Conservation (phyloP, 2,113 vertebrate genomes). For the Rutilus rutilus region DNA sequence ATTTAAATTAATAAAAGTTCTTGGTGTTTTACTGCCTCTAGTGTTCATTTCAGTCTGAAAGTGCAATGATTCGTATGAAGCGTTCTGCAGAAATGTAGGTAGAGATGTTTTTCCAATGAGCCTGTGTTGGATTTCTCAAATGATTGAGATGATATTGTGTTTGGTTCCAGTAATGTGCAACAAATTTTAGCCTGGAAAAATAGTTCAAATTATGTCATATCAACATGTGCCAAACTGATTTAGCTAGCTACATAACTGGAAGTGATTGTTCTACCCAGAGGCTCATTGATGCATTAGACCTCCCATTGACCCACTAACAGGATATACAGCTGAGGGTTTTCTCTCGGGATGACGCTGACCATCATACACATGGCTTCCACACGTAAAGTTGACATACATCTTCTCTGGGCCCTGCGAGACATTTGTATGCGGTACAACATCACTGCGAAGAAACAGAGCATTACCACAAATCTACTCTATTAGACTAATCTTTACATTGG, state of each 20-base stretch:
- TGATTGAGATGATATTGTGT: not conserved
- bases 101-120: not conserved
- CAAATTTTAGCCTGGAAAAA: constrained; percentile 11
- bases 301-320: constrained; percentile 13
- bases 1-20: not conserved
- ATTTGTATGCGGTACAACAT: constrained; percentile 3
- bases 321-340: not conserved
- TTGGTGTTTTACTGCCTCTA: not conserved
- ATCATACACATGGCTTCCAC: not conserved
- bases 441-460: not conserved
- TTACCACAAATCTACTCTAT: not conserved
- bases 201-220: constrained; percentile 10
- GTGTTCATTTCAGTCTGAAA: not conserved
- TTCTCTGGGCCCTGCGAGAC: not conserved
- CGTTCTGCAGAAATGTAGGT: not conserved
- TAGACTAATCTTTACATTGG: not conserved
- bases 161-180: not conserved
- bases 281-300: constrained; percentile 10
- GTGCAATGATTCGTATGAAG: not conserved
- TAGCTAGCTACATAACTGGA: not conserved
- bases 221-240: constrained; percentile 2
- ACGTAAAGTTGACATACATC: constrained; percentile 8
- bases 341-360: not conserved
- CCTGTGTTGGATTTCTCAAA: not conserved
- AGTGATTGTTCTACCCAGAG: not conserved